phyloP scores from a whole-genome alignment of 2,113 vertebrate species.

The cat (Felis catus) region DNA sequence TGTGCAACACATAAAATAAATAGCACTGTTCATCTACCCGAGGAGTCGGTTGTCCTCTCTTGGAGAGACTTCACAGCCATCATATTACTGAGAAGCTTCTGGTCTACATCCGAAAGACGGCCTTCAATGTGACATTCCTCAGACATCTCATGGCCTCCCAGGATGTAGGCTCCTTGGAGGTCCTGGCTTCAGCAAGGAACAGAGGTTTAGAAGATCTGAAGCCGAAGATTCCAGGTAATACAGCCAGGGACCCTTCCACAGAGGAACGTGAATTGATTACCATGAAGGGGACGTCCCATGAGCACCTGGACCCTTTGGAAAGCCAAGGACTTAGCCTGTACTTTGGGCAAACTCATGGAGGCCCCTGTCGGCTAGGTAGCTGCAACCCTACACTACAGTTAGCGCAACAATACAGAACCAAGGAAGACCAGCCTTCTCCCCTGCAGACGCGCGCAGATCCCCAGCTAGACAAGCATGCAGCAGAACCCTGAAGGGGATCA shows the following conservation, averaged over 20 bases:
- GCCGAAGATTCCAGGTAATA: not conserved
- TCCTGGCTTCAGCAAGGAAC: not conserved
- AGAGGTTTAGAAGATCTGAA: not conserved
- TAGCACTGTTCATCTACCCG: not conserved
- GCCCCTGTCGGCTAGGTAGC: not conserved
- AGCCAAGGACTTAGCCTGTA: not conserved
- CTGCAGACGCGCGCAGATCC: not conserved
- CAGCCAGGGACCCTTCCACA: not conserved
- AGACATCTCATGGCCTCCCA: not conserved
- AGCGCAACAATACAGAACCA: not conserved
- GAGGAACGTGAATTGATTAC: not conserved
- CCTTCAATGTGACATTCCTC: not conserved
- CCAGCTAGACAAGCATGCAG: not conserved
- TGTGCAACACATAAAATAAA: not conserved
- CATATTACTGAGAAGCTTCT: not conserved
- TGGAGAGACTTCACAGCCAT: not conserved
- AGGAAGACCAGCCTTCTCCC: not conserved
- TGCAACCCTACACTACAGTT: not conserved
- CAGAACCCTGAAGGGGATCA: not conserved
- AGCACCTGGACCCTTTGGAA: not conserved
- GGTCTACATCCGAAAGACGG: not conserved
- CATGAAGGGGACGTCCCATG: not conserved
- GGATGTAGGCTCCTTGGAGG: not conserved
- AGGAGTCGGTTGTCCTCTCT: not conserved
- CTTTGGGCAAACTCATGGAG: not conserved